Evolutionary conservation across 2,797 vertebrate genomes (phyloP).

Genomic region (Momotus momota): DNA sequence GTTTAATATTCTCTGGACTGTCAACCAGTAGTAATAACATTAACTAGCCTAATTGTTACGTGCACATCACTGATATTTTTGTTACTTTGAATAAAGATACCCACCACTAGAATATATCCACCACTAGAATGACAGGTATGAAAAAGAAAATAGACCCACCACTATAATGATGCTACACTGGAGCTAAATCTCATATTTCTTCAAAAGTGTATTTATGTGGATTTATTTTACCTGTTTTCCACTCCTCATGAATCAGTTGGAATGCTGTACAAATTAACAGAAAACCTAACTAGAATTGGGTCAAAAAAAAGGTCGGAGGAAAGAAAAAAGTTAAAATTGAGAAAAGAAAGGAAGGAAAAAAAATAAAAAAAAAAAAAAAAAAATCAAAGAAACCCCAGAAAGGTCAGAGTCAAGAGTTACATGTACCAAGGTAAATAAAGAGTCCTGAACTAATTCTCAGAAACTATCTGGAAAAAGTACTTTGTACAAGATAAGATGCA

Average conservation of each 20-base stretch:
- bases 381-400: not conserved
- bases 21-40: not conserved
- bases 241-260: not conserved
- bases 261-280: not conserved
- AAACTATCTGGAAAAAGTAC: constrained; percentile 7
- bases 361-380: not conserved
- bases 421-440: constrained; percentile 5
- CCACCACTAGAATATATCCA: not conserved
- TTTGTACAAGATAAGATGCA: not conserved
- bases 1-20: not conserved
- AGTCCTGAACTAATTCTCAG: not conserved
- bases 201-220: not conserved
- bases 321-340: not conserved
- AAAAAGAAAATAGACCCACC: not conserved
- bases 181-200: not conserved
- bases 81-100: not conserved
- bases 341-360: not conserved
- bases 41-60: not conserved
- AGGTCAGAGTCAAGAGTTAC: constrained; percentile 30
- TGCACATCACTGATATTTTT: not conserved
- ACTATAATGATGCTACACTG: not conserved
- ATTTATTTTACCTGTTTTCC: not conserved
- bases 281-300: not conserved
- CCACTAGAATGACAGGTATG: rapidly evolving
- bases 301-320: not conserved